Base-by-base conservation (phyloP, 2,113 vertebrate species). In the Channa argus region DNA sequence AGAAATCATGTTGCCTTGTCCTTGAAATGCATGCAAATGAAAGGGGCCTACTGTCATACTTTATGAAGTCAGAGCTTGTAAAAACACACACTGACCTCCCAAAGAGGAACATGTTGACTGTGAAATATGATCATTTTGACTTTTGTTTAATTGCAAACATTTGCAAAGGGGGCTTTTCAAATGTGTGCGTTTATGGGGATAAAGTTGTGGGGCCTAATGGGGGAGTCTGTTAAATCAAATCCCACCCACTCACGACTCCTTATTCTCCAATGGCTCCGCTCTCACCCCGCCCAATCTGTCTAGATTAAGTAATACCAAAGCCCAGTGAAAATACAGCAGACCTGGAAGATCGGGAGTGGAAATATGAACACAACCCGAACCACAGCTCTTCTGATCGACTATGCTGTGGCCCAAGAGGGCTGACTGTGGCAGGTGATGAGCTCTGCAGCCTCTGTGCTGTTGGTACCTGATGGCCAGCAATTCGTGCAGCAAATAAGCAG, bases 401-500 rank as follows among this genome's bases (percentile, higher is more conserved):
- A 9, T 37, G n/a, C 7, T 52, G 24, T 46, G 36, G 50, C 63
- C 41, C 12, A 2, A 6, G 54, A 74, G 75, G 85, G 64, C 86
- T 61, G 65, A 0, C 10, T 52, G 62, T 15, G 62, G 63, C 24
- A n/a, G 9, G 11, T 45, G 13, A 7, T 14, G 74, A 63, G 54
- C 46, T 41, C 62, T 37, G 71, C 71, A 49, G 43, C 75, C 6
- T 9, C 43, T 46, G 3, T 41, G 63, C 49, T 82, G 61, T 45
- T 49, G 89, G 91, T 96, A 98, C 97, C 97, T 97, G 84, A 98
- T 96, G 79, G 96, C 95, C 90, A 99, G 95, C 88, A 98, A 92
- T 91, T 99, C 97, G 81, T 98, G 97, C 50, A 99, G 94, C 91
- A 99, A 91, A 94, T 98, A 98, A 13, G 97, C 97, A 79, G 97